These are phyloP conservation scores for Dendrolimus pini DNA, from an alignment of 2,888 invertebrate species.

Conservation along the genomic window DNA sequence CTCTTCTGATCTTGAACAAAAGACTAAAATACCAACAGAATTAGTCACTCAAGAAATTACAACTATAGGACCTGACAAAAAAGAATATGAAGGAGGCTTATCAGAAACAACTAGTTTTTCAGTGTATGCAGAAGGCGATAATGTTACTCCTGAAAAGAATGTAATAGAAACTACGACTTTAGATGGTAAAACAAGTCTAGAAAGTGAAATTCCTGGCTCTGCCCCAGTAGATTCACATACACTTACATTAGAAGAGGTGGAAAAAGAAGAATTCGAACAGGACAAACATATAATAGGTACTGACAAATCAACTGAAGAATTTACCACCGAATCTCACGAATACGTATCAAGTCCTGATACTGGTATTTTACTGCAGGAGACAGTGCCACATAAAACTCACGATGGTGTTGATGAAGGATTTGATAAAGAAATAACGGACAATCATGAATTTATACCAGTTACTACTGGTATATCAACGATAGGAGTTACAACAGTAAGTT, in stretches of 20 bases:
- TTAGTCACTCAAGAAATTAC: neutral
- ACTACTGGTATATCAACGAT: neutral
- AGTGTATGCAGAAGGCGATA: conserved; percentile 8
- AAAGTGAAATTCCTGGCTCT: conserved; percentile 10
- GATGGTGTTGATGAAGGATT: neutral
- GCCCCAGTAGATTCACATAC: conserved; percentile 14
- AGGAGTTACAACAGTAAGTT: neutral
- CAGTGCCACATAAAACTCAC: neutral
- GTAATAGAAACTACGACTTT: neutral
- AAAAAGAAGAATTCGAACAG: conserved; percentile 10
- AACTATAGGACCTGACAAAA: neutral
- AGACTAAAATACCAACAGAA: neutral
- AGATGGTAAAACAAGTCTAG: conserved; percentile 9
- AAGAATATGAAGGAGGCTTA: conserved; percentile 7
- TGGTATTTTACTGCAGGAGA: neutral
- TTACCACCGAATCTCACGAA: conserved; percentile 4
- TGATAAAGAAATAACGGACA: neutral
- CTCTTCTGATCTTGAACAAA: conserved; percentile 1
- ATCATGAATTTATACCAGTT: neutral
- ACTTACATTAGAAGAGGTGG: conserved; percentile 22
- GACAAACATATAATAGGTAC: neutral
- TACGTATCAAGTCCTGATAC: conserved; percentile 6
- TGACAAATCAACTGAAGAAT: conserved; percentile 8
- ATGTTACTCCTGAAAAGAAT: conserved; percentile 6
- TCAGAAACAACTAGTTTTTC: conserved; percentile 9